phyloP scores from a whole-genome alignment of 2,797 vertebrate genomes.

The Myotis planiceps region DNA sequence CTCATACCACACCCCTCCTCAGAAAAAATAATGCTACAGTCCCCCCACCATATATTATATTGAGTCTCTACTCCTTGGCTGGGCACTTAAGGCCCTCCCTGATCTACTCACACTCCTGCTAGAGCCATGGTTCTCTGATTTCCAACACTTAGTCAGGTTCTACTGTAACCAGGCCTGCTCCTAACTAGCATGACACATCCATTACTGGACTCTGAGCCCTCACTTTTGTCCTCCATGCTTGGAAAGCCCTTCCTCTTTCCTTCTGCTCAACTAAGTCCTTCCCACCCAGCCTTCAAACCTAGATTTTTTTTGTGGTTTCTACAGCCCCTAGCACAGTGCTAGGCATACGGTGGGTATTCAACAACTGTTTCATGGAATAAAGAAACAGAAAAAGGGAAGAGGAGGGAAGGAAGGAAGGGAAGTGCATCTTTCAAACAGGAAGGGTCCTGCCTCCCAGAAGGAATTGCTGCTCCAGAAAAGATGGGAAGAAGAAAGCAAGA shows the following conservation, averaged over 20 bases:
- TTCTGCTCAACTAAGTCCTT: neutral
- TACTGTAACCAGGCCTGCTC: neutral
- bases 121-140: neutral
- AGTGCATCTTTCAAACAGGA: neutral
- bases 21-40: neutral
- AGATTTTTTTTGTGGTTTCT: neutral
- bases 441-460: neutral
- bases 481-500: neutral
- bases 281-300: neutral
- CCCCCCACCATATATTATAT: neutral
- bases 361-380: neutral
- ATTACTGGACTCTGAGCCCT: neutral
- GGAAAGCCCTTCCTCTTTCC: neutral
- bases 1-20: neutral
- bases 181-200: neutral
- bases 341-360: rapidly evolving
- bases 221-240: neutral
- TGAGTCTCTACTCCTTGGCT: neutral
- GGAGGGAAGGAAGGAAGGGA: neutral
- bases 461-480: slow-evolving; percentile 1
- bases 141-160: neutral
- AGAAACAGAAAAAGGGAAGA: neutral
- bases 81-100: neutral
- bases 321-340: neutral
- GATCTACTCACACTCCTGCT: neutral